Percentiles rank a stretch among this genome's conserved stretches.
Conservation (phyloP, 2,113 vertebrate genomes). For the Misgurnus mizolepis region DNA sequence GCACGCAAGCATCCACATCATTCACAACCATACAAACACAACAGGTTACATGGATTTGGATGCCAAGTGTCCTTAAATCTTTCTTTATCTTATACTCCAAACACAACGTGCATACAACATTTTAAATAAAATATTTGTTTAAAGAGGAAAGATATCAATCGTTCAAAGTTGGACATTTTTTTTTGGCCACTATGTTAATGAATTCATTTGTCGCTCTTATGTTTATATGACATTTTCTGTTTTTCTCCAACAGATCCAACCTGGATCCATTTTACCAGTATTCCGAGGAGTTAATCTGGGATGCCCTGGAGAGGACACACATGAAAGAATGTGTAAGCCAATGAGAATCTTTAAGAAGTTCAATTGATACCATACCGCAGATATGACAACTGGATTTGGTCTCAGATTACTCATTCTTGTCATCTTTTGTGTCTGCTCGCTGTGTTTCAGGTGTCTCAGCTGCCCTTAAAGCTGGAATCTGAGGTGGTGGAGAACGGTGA, state of each 20-base stretch:
- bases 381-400: background rate
- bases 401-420: background rate
- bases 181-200: background rate
- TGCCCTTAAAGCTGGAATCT: constrained; percentile 89
- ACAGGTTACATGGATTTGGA: too few species aligned
- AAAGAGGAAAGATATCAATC: too few species aligned
- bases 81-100: too few species aligned
- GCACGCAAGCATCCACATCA: too few species aligned
- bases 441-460: constrained; percentile 80
- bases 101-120: too few species aligned
- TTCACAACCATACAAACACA: too few species aligned
- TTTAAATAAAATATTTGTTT: too few species aligned
- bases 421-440: background rate
- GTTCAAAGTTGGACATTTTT: too few species aligned
- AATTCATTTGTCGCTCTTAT: background rate
- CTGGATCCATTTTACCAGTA: constrained; percentile 88
- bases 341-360: background rate
- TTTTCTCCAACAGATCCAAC: constrained; percentile 76
- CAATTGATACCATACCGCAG: too few species aligned
- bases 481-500: constrained; percentile 94
- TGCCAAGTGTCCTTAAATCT: too few species aligned
- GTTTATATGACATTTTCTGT: background rate
- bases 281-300: constrained; percentile 88
- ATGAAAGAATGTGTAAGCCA: constrained; percentile 96
- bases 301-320: constrained; percentile 87